Evolutionary conservation across 2,888 invertebrate species (phyloP).

Genomic region (Chesias legatella): DNA sequence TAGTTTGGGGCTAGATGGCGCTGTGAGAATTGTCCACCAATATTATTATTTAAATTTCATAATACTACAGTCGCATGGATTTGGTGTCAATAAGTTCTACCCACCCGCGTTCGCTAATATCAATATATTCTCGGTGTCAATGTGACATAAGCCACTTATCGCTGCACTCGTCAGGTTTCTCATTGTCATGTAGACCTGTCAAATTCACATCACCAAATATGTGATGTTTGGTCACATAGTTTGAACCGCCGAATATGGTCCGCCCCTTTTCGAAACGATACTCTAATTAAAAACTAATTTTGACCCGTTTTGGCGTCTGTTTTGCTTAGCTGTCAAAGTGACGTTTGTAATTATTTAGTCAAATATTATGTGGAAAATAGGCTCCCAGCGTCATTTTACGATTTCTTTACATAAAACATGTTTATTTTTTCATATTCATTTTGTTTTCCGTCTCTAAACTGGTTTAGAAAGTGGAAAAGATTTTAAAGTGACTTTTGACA

Average conservation of each 20-base stretch:
- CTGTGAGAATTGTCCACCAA: too few relatives aligned
- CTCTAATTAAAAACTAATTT: constrained; percentile 58
- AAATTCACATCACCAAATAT: constrained; percentile 60
- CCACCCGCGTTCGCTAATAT: constrained; percentile 10
- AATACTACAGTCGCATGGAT: too few relatives aligned
- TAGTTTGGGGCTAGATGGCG: too few relatives aligned
- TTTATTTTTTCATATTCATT: too few relatives aligned
- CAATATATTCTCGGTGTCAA: constrained; percentile 21
- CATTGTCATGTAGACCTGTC: constrained; percentile 21
- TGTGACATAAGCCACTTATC: constrained; percentile 29
- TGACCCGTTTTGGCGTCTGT: constrained; percentile 37
- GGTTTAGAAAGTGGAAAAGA: too few relatives aligned
- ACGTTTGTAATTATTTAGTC: constrained; percentile 20
- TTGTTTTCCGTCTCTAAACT: too few relatives aligned
- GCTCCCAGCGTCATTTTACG: too few relatives aligned
- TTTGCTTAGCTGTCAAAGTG: constrained; percentile 33
- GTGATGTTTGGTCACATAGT: constrained; percentile 52
- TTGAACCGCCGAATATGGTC: constrained; percentile 54
- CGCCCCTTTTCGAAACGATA: constrained; percentile 53
- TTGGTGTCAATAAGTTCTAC: too few relatives aligned
- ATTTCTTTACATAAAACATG: too few relatives aligned
- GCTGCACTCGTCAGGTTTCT: constrained; percentile 26
- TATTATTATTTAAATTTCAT: too few relatives aligned
- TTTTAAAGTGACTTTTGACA: too few relatives aligned
- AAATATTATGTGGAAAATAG: constrained; percentile 9